Conservation (phyloP, 1,140 invertebrate species). For the Pogonomyrmex californicus region DNA sequence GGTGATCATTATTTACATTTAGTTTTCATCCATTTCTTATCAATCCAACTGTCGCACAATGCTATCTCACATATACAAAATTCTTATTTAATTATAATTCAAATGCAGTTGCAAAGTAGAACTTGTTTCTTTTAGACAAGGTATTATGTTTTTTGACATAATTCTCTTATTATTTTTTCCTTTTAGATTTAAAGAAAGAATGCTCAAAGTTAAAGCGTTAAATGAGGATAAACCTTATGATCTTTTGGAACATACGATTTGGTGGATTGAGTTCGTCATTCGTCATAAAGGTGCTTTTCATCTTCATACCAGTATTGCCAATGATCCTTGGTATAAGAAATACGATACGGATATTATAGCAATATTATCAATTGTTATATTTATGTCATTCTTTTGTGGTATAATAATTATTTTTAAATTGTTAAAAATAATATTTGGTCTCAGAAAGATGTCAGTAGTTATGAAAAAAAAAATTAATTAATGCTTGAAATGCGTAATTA, state of each 20-base stretch:
- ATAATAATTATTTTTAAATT: slow-evolving; percentile 42
- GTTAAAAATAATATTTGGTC: slow-evolving; percentile 10
- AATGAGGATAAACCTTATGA: slow-evolving; percentile 84
- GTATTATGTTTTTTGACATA: slow-evolving; percentile 47
- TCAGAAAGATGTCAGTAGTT: not conserved
- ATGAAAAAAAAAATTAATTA: slow-evolving; percentile 43
- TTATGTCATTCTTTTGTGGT: slow-evolving; percentile 18
- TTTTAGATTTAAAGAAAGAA: slow-evolving; percentile 81
- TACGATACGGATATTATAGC: slow-evolving; percentile 79
- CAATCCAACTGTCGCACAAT: not conserved
- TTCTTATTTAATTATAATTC: slow-evolving; percentile 28
- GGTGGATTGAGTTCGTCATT: slow-evolving; percentile 88
- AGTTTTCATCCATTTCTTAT: not conserved
- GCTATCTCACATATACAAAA: not conserved
- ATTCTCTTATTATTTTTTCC: not conserved
- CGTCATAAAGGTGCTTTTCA: slow-evolving; percentile 86
- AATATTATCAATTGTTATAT: slow-evolving; percentile 57
- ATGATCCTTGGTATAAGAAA: slow-evolving; percentile 82
- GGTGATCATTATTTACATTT: slow-evolving; percentile 39
- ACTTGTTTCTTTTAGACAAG: not conserved
- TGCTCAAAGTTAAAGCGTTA: slow-evolving; percentile 71
- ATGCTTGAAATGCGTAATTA: not conserved
- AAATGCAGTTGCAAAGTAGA: not conserved
- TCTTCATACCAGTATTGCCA: slow-evolving; percentile 80
- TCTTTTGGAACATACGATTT: slow-evolving; percentile 84